phyloP scores from a whole-genome alignment of 2,888 invertebrate genomes.

The Zaprionus lineosus region DNA sequence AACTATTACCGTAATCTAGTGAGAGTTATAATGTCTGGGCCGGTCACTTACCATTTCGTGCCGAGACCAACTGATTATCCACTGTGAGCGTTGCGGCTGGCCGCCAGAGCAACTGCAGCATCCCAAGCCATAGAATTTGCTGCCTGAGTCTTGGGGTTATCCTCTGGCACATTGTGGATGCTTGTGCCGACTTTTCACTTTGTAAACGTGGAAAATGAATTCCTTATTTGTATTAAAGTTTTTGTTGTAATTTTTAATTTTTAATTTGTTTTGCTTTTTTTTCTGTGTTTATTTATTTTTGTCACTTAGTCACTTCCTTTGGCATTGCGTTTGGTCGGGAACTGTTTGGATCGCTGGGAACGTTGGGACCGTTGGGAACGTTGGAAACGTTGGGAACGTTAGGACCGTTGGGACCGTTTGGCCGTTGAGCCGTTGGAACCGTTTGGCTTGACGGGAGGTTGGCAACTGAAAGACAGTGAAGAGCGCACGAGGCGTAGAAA shows the following conservation, averaged over 20 bases:
- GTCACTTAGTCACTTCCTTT: slow-evolving; percentile 41
- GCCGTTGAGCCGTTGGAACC: slow-evolving; percentile 42
- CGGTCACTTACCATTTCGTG: slow-evolving; percentile 80
- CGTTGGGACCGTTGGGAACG: slow-evolving; percentile 55
- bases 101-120: slow-evolving; percentile 45
- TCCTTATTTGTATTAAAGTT: slow-evolving; percentile 14
- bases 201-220: slow-evolving; percentile 5
- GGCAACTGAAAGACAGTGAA: slow-evolving; percentile 53
- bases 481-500: slow-evolving; percentile 51
- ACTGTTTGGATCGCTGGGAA: slow-evolving; percentile 38
- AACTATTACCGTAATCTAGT: too few relatives aligned
- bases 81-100: slow-evolving; percentile 69
- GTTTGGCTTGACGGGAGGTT: slow-evolving; percentile 57
- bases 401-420: slow-evolving; percentile 32
- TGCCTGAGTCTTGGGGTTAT: slow-evolving; percentile 14
- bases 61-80: slow-evolving; percentile 82
- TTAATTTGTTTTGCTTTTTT: slow-evolving; percentile 3
- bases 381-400: slow-evolving; percentile 56
- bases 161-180: slow-evolving; percentile 27
- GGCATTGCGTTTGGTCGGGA: slow-evolving; percentile 41
- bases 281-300: slow-evolving; percentile 8
- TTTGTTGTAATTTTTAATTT: slow-evolving; percentile 5
- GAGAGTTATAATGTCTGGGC: too few relatives aligned
- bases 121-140: slow-evolving; percentile 34
- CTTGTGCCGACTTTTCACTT: slow-evolving; percentile 31